Base-by-base conservation (phyloP, 2,888 invertebrate species). In the Automeris io region DNA sequence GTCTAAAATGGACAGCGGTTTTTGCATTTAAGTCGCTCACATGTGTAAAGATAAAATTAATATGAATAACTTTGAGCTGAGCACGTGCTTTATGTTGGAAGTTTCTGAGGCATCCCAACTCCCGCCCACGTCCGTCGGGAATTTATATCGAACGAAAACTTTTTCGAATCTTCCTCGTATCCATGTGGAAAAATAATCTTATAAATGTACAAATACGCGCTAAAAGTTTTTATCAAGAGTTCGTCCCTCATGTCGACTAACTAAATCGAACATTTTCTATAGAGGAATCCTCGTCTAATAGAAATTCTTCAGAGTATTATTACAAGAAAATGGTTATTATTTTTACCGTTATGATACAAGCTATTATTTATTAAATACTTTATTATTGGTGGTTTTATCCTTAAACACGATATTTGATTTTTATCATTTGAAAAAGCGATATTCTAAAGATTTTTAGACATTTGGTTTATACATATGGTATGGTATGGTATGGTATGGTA, bases 141-240 rank as follows among this genome's bases (percentile, higher is more conserved):
- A 57, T 61, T 61, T 51, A 59, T 60, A 57, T 62, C 55, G 55
- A 54, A 54, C 61, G 57, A 51, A 54, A 68, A 67, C 58, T 64
- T 66, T 60, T 57, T 51, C 41, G 46, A 57, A 61, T 62, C 59
- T 60, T 57, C 53, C 58, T 53, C 54, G 51, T 57, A 51, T 54
- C 54, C 57, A 49, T 50, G 35, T 47, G 37, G 42, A 50, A 47
- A 45, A 49, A 51, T 56, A 62, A 56, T 18, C 51, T 54, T 51
- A 46, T 54, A 40, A 47, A 49, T 46, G 43, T 33, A 25, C 29
- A 46, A 44, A 39, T 34, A 47, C 39, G 24, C 35, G 37, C 43
- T 41, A 45, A 35, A 40, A 35, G 39, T 31, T 38, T 25, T 13
- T 26, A 26, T 38, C 25, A 35, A 36, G 9, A 35, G 34, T 44